Conservation (phyloP, 2,888 invertebrate genomes). For the Rhodophaea formosa region DNA sequence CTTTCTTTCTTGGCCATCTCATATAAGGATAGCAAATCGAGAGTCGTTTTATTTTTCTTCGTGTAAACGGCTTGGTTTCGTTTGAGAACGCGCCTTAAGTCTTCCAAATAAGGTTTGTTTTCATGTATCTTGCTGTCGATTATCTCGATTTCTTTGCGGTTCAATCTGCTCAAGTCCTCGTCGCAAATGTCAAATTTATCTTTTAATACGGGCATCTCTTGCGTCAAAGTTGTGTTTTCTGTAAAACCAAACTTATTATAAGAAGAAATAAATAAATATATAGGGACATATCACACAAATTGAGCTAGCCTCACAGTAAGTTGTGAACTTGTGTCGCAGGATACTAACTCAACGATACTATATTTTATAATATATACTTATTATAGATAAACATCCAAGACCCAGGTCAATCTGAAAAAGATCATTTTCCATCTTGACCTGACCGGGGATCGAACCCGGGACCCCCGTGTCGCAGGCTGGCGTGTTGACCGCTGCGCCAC, state of each 20-base stretch:
- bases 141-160: conserved; percentile 64
- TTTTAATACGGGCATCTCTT: conserved; percentile 46
- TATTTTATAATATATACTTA: no score
- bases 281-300: no score
- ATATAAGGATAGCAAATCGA: conserved; percentile 59
- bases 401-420: no score
- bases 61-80: conserved; percentile 39
- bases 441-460: no score
- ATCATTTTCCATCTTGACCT: no score
- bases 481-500: no score
- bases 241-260: no score
- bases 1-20: conserved; percentile 54
- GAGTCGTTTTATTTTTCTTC: conserved; percentile 42
- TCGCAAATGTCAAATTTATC: conserved; percentile 47
- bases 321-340: no score
- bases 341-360: no score
- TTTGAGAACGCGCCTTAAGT: conserved; percentile 54
- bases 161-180: conserved; percentile 48
- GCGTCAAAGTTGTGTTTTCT: conserved; percentile 28
- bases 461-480: no score
- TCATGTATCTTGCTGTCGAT: conserved; percentile 59
- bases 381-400: no score
- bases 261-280: neutral
- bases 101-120: conserved; percentile 63
- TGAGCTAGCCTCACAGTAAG: no score